A percentile compares a stretch with the other conserved stretches of the same genome.
These are phyloP conservation scores for Pachydiplax longipennis DNA, from an alignment of 2,888 invertebrate species.

Conservation along the genomic window DNA sequence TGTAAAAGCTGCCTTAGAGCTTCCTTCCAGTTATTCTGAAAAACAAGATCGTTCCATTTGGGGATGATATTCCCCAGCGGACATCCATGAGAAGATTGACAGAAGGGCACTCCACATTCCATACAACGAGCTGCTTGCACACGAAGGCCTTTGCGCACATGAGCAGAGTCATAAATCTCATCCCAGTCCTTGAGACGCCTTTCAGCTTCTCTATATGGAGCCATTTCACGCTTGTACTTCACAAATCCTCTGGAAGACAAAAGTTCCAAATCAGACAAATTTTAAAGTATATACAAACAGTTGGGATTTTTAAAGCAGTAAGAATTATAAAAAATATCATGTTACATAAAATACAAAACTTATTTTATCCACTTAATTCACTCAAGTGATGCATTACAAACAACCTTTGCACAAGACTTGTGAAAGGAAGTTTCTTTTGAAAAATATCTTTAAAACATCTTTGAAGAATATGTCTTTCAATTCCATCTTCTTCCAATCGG, in stretches of 20 bases:
- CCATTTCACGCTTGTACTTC: constrained; percentile 91
- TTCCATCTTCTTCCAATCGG: too few relatives aligned
- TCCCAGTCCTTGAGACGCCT: constrained; percentile 93
- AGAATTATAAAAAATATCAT: constrained; percentile 11
- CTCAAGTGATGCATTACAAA: too few relatives aligned
- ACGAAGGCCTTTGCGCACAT: constrained; percentile 87
- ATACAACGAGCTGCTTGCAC: constrained; percentile 95
- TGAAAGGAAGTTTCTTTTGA: too few relatives aligned
- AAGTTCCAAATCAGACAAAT: constrained; percentile 45
- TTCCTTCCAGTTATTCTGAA: constrained; percentile 91
- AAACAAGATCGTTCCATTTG: constrained; percentile 98
- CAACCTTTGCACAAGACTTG: too few relatives aligned
- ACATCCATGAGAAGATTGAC: constrained; percentile 93
- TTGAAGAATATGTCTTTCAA: too few relatives aligned
- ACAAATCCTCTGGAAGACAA: constrained; percentile 80
- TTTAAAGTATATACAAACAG: not conserved
- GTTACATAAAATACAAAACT: not conserved
- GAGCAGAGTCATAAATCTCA: constrained; percentile 89
- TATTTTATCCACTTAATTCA: too few relatives aligned
- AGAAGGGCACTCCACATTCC: constrained; percentile 99
- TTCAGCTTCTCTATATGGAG: constrained; percentile 84
- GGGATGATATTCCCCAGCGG: constrained; percentile 98
- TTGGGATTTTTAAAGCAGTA: constrained; percentile 12
- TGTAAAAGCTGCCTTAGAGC: constrained; percentile 92
- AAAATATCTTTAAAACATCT: too few relatives aligned